Conservation (phyloP, 1,140 invertebrate species). For the Zelostemma sp. region DNA sequence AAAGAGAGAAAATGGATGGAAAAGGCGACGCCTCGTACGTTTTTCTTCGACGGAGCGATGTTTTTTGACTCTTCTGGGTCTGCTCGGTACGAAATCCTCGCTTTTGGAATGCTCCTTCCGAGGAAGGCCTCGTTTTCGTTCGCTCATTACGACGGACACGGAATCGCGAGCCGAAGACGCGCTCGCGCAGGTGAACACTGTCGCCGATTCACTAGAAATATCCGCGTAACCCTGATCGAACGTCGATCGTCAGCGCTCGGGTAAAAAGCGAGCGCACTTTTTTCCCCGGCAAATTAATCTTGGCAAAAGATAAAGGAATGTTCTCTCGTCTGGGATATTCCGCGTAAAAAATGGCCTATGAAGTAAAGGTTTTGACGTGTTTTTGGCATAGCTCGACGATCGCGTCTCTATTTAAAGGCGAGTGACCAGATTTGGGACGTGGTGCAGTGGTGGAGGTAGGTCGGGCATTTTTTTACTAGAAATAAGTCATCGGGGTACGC, state of each 20-base stretch:
- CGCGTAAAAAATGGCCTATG: neutral
- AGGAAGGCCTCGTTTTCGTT: conserved; percentile 42
- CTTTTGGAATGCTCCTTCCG: conserved; percentile 39
- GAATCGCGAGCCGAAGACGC: neutral
- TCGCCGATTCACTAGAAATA: conserved; percentile 36
- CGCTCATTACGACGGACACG: conserved; percentile 48
- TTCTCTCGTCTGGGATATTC: too few relatives aligned
- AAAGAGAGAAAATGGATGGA: too few relatives aligned
- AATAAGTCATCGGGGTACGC: neutral
- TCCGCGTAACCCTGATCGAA: conserved; percentile 35
- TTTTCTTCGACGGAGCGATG: conserved; percentile 4
- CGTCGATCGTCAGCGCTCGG: conserved; percentile 15
- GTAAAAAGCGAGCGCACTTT: neutral
- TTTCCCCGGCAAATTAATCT: conserved; percentile 11
- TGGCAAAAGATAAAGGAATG: conserved; percentile 3
- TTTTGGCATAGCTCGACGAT: conserved; percentile 34
- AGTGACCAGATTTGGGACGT: conserved; percentile 30
- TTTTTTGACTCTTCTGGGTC: conserved; percentile 25
- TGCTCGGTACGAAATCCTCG: conserved; percentile 13
- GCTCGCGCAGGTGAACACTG: conserved; percentile 29
- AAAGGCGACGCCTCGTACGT: neutral
- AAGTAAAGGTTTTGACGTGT: conserved; percentile 21
- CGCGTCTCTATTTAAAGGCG: conserved; percentile 41
- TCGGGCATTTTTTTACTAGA: conserved; percentile 23
- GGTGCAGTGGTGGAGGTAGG: conserved; percentile 6